Conservation (phyloP, 2,888 invertebrate species). For the Aphodius sticticus region DNA sequence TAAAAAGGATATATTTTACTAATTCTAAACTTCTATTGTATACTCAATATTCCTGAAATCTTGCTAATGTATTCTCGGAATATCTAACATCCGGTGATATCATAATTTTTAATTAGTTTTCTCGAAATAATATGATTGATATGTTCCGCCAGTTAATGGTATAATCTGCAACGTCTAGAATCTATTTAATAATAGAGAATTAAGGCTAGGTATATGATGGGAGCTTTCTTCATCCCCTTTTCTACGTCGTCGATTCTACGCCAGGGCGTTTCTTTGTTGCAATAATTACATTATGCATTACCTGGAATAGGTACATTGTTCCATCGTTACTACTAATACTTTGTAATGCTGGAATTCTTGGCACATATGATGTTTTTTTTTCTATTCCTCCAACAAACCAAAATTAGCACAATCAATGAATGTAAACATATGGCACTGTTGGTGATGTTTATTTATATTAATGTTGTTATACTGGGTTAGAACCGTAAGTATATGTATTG, state of each 20-base stretch:
- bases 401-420: too few relatives aligned
- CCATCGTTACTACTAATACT: too few relatives aligned
- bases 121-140: neutral
- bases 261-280: neutral
- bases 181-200: neutral
- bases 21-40: too few relatives aligned
- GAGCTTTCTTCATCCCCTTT: neutral
- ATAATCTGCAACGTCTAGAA: neutral
- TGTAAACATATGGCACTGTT: too few relatives aligned
- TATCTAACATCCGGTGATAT: neutral
- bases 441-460: too few relatives aligned
- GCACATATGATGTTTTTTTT: too few relatives aligned
- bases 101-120: neutral
- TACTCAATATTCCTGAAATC: neutral
- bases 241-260: neutral
- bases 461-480: too few relatives aligned
- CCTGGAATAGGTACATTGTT: neutral
- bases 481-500: too few relatives aligned
- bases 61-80: neutral
- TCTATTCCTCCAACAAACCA: too few relatives aligned
- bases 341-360: too few relatives aligned
- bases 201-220: neutral
- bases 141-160: neutral
- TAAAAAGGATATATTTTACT: too few relatives aligned
- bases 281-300: neutral